Evolutionary conservation across 2,797 vertebrate species (phyloP), one percentile per base, ranked within the genome.

Genomic region (Buphagus erythrorhynchus): DNA sequence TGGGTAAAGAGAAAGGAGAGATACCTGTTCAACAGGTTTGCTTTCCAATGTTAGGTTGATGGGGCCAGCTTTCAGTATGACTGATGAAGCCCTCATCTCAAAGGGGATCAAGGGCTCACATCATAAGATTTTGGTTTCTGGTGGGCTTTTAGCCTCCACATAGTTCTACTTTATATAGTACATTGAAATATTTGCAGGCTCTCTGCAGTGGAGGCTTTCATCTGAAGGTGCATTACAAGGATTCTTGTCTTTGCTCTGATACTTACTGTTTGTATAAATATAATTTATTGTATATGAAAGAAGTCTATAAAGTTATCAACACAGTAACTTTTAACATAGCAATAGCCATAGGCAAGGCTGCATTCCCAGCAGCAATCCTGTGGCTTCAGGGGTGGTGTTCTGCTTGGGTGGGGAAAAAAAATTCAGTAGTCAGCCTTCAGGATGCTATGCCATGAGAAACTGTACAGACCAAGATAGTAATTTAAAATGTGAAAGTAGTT

Each of bases 331-430:
- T 87, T 38, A 45, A 16, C 31, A n/a, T 4, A 36, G 36, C 14
- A 52, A 2, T 45, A 72, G n/a, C 40, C 16, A 24, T 4, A 11
- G 17, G 29, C 0, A 1, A 38, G 42, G 16, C 36, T 75, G 11
- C 24, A 11, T 67, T 69, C 22, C 36, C 20, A 43, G 28, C 16
- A 48, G 46, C 2, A 42, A 28, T 54, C 21, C 24, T 1, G 0
- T 49, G 49, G 48, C 19, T 52, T 66, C 45, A 35, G 55, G 16
- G 10, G 9, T 45, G 16, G 19, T 76, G 18, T 5, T 88, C 7
- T 72, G 18, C 16, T 63, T 71, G 35, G 13, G 5, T 20, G 29
- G 46, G 49, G 13, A 42, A n/a, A 68, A 51, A 55, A 48, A n/a
- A 5, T 80, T 69, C 8, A 59, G 45, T 43, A 21, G 11, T 33